phyloP scores from a whole-genome alignment of 2,797 vertebrate species.

The Tinamus major region DNA sequence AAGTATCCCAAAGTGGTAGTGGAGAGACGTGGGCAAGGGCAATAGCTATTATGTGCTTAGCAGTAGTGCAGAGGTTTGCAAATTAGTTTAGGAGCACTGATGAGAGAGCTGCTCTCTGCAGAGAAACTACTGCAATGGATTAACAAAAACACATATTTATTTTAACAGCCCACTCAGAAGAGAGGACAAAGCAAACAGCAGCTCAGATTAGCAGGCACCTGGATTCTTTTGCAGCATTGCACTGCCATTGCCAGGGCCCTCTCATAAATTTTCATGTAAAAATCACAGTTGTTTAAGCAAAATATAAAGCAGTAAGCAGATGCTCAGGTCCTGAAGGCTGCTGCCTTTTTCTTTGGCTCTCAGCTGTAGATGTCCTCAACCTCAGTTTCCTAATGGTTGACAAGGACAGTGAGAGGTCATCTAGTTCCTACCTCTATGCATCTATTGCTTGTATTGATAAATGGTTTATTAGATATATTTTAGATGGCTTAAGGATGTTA shows the following conservation, averaged over 20 bases:
- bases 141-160: not conserved
- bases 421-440: not conserved
- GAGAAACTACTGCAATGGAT: not conserved
- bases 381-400: not conserved
- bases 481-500: not conserved
- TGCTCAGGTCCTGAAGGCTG: not conserved
- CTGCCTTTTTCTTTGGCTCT: not conserved
- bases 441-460: not conserved
- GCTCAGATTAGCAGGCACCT: not conserved
- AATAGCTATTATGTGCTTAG: not conserved
- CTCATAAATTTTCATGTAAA: not conserved
- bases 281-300: not conserved
- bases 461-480: not conserved
- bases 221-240: not conserved
- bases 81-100: not conserved
- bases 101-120: not conserved
- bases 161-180: not conserved
- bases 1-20: slow-evolving; percentile 28
- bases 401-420: not conserved
- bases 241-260: not conserved
- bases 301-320: not conserved
- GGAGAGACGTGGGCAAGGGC: slow-evolving; percentile 7
- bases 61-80: not conserved
- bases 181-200: not conserved
- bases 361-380: not conserved